Evolutionary conservation across 2,888 invertebrate genomes (phyloP), one percentile per base, ranked within the genome.

Genomic region (Tiliacea aurago): DNA sequence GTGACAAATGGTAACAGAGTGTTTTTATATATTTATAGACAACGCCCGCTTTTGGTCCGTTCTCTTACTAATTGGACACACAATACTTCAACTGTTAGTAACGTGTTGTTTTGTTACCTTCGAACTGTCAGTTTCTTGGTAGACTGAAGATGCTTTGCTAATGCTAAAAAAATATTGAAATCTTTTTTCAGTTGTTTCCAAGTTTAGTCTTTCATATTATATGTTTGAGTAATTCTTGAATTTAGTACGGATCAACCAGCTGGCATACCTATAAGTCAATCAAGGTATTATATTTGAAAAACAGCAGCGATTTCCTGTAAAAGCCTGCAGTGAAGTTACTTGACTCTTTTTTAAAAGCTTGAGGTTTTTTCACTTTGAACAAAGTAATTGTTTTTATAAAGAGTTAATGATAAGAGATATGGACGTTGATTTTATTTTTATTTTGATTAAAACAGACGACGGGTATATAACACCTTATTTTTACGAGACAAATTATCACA

Each of bases 1-100:
- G 93, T 96, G 96, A 96, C 96, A 96, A 96, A 96, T 95, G 95
- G 95, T 93, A 93, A 94, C 94, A 91, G 95, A 93, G 93, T 95
- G 95, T 95, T 95, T 95, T 95, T 94, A 94, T 90, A 91, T 96
- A 96, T 96, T 95, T 96, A 95, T 95, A 95, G 95, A 92, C 90
- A 80, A 88, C 89, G 82, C 84, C 84, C 80, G 90, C 89, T 91
- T 81, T 76, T 90, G 90, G 90, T 89, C 90, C 59, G 70, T 88
- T 84, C 76, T 83, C 84, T 83, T 90, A 93, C 96, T 96, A 96
- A 96, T 96, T 96, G 95, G 96, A 93, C 93, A 92, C 92, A 95
- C 93, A 94, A 94, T 95, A 93, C 93, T 93, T 92, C 92, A 88
- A 85, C 87, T 81, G 81, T 84, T 28, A 79, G 83, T 72, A 55